A percentile compares a stretch with the other conserved stretches of the same genome.
Evolutionary conservation across 35 echinoderm and acorn worm genomes (phyloP).

Genomic region (Lytechinus variegatus): DNA sequence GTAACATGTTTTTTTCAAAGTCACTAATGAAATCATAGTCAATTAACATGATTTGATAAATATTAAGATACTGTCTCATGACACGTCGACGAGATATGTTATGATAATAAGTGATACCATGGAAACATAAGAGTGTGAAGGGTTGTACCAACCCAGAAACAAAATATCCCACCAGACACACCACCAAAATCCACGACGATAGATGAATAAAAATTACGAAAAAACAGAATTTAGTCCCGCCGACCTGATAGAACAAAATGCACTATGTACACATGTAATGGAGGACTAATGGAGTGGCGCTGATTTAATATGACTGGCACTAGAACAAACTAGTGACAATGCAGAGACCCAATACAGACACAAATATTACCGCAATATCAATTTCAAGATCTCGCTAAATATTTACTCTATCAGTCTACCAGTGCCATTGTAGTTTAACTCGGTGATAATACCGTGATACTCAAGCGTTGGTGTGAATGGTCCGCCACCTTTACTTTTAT

Average conservation of each 20-base stretch:
- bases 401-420: not conserved
- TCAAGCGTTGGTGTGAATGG: not conserved
- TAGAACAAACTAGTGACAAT: constrained; percentile 26
- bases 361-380: constrained; percentile 47
- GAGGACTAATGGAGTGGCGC: not conserved
- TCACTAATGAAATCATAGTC: too few species aligned
- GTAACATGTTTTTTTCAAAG: too few species aligned
- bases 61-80: too few species aligned
- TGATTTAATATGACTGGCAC: constrained; percentile 29
- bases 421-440: constrained; percentile 5
- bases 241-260: not conserved
- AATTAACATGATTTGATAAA: too few species aligned
- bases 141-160: not conserved
- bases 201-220: not conserved
- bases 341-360: not conserved
- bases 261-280: not conserved
- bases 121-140: too few species aligned
- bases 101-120: too few species aligned
- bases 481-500: not conserved
- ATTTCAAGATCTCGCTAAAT: constrained; percentile 52
- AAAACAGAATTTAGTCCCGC: not conserved
- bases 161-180: not conserved
- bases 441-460: not conserved
- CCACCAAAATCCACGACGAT: not conserved
- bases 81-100: too few species aligned